Conservation (phyloP, 2,888 invertebrate genomes). For the Perdita meconis region DNA sequence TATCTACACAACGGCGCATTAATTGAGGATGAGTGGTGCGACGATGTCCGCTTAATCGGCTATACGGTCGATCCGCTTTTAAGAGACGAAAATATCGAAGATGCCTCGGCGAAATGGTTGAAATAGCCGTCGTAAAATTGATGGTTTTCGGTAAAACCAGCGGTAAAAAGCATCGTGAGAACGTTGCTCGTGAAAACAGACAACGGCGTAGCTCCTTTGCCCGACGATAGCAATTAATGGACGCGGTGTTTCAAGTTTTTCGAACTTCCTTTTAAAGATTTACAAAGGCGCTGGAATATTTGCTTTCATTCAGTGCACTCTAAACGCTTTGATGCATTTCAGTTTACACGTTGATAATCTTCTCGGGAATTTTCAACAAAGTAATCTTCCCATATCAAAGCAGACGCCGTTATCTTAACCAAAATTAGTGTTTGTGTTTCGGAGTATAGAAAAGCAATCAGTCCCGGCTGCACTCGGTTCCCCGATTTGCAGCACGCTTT, state of each 20-base stretch:
- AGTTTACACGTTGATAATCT: too few species aligned
- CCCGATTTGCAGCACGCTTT: conserved; percentile 35
- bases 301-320: too few species aligned
- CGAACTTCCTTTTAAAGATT: too few species aligned
- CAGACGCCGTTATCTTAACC: too few species aligned
- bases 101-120: neutral
- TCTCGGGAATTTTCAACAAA: too few species aligned
- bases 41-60: conserved; percentile 38
- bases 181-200: conserved; percentile 10
- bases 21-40: conserved; percentile 42
- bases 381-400: too few species aligned
- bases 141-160: conserved; percentile 12
- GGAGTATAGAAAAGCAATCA: neutral
- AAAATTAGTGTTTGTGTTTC: too few species aligned
- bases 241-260: too few species aligned
- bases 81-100: conserved; percentile 50
- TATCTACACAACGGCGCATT: conserved; percentile 47
- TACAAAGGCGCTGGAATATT: too few species aligned
- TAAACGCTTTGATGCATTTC: too few species aligned
- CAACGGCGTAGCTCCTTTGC: conserved; percentile 2
- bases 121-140: conserved; percentile 21
- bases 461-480: conserved; percentile 1
- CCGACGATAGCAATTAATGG: conserved; percentile 17
- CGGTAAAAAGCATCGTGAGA: conserved; percentile 17
- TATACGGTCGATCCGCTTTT: conserved; percentile 42